Base-by-base conservation (phyloP, 2,888 invertebrate species). In the Tholera decimalis region DNA sequence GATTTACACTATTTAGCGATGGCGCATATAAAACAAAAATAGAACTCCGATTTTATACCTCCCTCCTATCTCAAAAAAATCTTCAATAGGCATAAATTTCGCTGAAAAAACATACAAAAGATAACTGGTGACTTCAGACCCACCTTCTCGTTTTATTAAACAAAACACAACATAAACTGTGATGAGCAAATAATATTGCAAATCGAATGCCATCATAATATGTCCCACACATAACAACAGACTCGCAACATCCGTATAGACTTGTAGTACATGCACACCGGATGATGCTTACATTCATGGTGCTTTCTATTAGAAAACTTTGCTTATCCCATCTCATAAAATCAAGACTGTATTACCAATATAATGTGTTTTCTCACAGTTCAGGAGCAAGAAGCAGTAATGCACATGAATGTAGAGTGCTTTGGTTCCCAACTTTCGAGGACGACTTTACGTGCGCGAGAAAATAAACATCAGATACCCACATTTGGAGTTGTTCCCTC, bases 381-480 rank as follows among this genome's bases (percentile, higher is more conserved):
- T 46, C 39, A n/a, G 41, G 6, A 58, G 28, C n/a, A 41, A 33
- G 22, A 49, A 37, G 15, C 28, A 30, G 46, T 54, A 59, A 75
- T 55, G 50, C 50, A n/a, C 6, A 18, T 37, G 11, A 35, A 35
- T 30, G 46, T 46, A 50, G 41, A 44, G 9, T 50, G 53, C 37
- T 62, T 18, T 49, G 9, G 24, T 20, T 9, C 33, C 18, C n/a
- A 47, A 67, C 49, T 74, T 59, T 46, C n/a, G 18, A 28, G n/a
- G 33, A 46, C n/a, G 43, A 1, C 56, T 26, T 0, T 43, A 51
- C 26, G 43, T 20, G 24, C 39, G 37, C 37, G 44, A 55, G 24
- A 58, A 62, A 65, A 60, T 47, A 60, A 62, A 51, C 44, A 63
- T 47, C 30, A 30, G 15, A 54, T 57, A 67, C n/a, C n/a, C n/a